phyloP scores from a whole-genome alignment of 2,113 vertebrate species.

The Nibea albiflora region DNA sequence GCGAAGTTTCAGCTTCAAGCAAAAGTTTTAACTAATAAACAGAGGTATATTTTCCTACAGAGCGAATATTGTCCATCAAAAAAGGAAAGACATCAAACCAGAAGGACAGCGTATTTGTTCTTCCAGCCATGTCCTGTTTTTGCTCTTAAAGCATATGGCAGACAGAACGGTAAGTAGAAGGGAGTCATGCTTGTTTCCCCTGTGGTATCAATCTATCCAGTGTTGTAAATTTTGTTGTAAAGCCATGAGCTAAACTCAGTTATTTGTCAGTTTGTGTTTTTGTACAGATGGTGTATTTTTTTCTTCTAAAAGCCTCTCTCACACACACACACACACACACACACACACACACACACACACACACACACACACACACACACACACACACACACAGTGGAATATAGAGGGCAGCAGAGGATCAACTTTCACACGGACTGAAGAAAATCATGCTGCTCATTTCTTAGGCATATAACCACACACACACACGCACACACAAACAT shows the following conservation, averaged over 20 bases:
- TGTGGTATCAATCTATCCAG: slow-evolving; percentile 17
- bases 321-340: slow-evolving; percentile 2
- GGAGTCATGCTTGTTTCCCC: background rate
- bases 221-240: slow-evolving; percentile 27
- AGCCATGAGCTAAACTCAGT: slow-evolving; percentile 18
- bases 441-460: background rate
- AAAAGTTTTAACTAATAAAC: background rate
- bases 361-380: slow-evolving; percentile 6
- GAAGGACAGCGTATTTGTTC: slow-evolving; percentile 5
- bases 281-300: background rate
- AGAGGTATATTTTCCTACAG: background rate
- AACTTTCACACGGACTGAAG: slow-evolving; percentile 8
- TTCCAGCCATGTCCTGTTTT: background rate
- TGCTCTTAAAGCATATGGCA: slow-evolving; percentile 5
- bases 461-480: background rate
- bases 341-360: slow-evolving; percentile 14
- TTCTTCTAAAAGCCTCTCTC: background rate
- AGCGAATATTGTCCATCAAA: background rate
- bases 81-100: slow-evolving; percentile 14
- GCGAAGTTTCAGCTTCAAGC: background rate
- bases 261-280: slow-evolving; percentile 40
- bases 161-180: background rate
- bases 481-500: background rate
- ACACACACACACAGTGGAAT: slow-evolving; percentile 5
- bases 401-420: slow-evolving; percentile 58